Evolutionary conservation across 2,797 vertebrate genomes (phyloP), one percentile per base, ranked within the genome.

Genomic region (Nothura maculosa): DNA sequence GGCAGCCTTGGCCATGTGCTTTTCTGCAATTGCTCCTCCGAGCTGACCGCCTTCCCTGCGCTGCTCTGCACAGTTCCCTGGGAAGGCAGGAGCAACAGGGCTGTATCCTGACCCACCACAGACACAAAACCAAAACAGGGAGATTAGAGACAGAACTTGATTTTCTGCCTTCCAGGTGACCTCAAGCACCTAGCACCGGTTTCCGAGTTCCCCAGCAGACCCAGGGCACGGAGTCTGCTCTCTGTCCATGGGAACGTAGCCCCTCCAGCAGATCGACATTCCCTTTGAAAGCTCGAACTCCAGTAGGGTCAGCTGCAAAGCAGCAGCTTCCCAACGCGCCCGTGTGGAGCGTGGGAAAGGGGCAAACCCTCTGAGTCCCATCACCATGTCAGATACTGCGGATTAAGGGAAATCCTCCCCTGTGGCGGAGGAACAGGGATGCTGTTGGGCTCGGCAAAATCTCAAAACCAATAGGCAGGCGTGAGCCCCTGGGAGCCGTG

Each of bases 121-220:
- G 87, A 81, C 67, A 90, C 64, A 72, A 15, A 50, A 75, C 28
- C 30, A 60, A 74, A 89, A 85, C 67, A 16, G 12, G 9, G 28
- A 78, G 60, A 91, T 68, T 91, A 67, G 85, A 92, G 70, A 30
- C 0, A 34, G 62, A 74, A 79, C 73, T 85, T 73, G 62, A 85
- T 43, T 89, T 89, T 81, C 67, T 87, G 74, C 82, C 84, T 60
- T 60, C 82, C 63, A 76, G 77, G 76, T 92, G 76, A 81, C 63
- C 85, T 89, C 84, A 80, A 80, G 57, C 61, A 69, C 32, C 63
- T 83, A 63, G 18, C 2, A 48, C 18, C 66, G 54, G 18, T 87
- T 85, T 67, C 38, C 18, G 47, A 81, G 86, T 83, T 80, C 66
- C 74, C 55, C 32, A 76, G 38, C 38, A 83, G 55, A 25, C 43